Evolutionary conservation across 2,797 vertebrate species (phyloP).

Genomic region (Chrosomus eos): DNA sequence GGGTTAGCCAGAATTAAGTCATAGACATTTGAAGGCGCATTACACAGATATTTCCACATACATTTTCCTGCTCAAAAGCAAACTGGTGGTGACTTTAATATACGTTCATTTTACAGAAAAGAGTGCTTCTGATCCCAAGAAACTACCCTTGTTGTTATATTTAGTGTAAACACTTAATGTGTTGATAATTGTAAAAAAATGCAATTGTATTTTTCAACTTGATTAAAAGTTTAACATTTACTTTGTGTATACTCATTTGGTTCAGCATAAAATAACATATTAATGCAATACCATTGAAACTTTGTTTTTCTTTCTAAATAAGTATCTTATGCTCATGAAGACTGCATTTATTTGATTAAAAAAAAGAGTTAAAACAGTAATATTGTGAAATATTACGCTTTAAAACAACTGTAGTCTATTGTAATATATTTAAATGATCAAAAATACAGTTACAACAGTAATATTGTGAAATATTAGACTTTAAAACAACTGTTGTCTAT

Average conservation of each 20-base stretch:
- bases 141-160: not conserved
- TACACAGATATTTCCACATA: slow-evolving; percentile 49
- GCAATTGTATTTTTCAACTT: not conserved
- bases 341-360: not conserved
- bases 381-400: not conserved
- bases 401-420: not conserved
- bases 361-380: not conserved
- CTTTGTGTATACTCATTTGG: not conserved
- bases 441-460: not conserved
- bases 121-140: not conserved
- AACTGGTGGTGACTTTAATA: slow-evolving; percentile 1
- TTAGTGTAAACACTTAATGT: slow-evolving; percentile 1
- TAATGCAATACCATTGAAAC: not conserved
- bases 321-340: not conserved
- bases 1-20: slow-evolving; percentile 48
- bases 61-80: slow-evolving; percentile 32
- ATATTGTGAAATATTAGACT: not conserved
- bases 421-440: not conserved
- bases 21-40: slow-evolving; percentile 22
- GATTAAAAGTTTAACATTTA: not conserved
- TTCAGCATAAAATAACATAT: not conserved
- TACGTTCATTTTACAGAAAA: not conserved
- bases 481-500: no score
- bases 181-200: not conserved
- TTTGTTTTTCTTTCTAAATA: not conserved